Base-by-base conservation (phyloP, 2,797 vertebrate genomes). In the Lepilemur septentrionalis region DNA sequence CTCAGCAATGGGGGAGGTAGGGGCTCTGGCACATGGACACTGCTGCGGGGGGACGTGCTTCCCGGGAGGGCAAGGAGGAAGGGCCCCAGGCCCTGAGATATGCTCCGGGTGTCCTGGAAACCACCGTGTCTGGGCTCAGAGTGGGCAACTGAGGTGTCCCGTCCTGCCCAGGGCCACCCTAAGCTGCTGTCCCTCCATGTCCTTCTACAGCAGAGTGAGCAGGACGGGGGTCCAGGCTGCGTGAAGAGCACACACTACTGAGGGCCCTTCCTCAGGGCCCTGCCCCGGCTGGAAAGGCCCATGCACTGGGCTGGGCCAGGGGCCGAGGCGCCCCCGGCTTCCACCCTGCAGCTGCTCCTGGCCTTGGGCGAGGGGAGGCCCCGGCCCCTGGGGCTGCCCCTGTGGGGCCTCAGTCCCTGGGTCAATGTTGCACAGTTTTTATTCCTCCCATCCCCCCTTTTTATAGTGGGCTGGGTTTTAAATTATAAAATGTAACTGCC, bases 381-480 rank as follows among this genome's bases (percentile, higher is more conserved):
- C 6, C 0, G 11, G 9, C 28, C 50, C 46, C 14, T 0, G 23
- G 95, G 96, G 61, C 89, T 5, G 55, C 22, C 90, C 97, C 95
- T 96, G 82, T 97, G 22, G 75, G 94, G 59, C 97, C 98, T 97
- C 93, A 7, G 55, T 84, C 85, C 80, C 69, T 93, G 72, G 92
- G 95, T 97, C 96, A 97, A 97, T 95, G 97, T 98, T 98, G 98
- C 98, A 99, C 98, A 99, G 97, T 98, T 98, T 96, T 96, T 92
- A 92, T n/a, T 30, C 52, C 35, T 43, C 52, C 55, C 18, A 4
- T 15, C 67, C 97, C 95, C 70, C 32, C 30, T 65, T 98, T 98
- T 98, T 98, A 97, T 99, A 98, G 98, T 97, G 98, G 98, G 98
- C 98, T 98, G 98, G 98, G 97, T 99, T 98, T 98, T 98, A 99